Evolutionary conservation across 2,888 invertebrate species (phyloP).

Genomic region (Magallana nippona): DNA sequence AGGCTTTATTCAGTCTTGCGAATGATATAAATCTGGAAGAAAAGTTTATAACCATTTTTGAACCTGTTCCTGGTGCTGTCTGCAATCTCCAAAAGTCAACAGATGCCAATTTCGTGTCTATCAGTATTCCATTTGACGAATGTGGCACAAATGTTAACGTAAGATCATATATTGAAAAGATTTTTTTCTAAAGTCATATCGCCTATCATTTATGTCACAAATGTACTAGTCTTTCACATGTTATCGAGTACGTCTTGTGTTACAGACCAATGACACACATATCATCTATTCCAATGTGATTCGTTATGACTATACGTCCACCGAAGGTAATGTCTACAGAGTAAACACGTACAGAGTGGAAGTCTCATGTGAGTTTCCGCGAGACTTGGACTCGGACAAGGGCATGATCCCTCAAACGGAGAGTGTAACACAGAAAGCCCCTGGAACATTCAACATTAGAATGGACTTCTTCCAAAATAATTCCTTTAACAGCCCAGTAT

Average conservation of each 20-base stretch:
- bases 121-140: conserved; percentile 70
- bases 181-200: too few species aligned
- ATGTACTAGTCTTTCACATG: background rate
- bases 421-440: conserved; percentile 66
- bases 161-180: conserved; percentile 39
- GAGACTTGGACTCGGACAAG: conserved; percentile 55
- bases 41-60: conserved; percentile 64
- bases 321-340: conserved; percentile 61
- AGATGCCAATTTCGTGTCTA: conserved; percentile 55
- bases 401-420: conserved; percentile 66
- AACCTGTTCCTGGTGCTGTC: conserved; percentile 37
- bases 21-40: conserved; percentile 66
- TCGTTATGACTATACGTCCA: conserved; percentile 64
- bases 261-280: conserved; percentile 73
- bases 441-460: conserved; percentile 64
- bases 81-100: conserved; percentile 49
- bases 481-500: conserved; percentile 60
- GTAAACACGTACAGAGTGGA: conserved; percentile 69
- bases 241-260: conserved; percentile 23
- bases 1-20: conserved; percentile 67
- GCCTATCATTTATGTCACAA: too few species aligned
- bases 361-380: conserved; percentile 69
- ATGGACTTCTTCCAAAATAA: conserved; percentile 68
- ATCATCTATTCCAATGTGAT: conserved; percentile 72
- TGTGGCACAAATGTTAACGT: conserved; percentile 71